These are phyloP conservation scores for Drosophila kanapiae DNA, from an alignment of 1,140 invertebrate species.

Conservation along the genomic window DNA sequence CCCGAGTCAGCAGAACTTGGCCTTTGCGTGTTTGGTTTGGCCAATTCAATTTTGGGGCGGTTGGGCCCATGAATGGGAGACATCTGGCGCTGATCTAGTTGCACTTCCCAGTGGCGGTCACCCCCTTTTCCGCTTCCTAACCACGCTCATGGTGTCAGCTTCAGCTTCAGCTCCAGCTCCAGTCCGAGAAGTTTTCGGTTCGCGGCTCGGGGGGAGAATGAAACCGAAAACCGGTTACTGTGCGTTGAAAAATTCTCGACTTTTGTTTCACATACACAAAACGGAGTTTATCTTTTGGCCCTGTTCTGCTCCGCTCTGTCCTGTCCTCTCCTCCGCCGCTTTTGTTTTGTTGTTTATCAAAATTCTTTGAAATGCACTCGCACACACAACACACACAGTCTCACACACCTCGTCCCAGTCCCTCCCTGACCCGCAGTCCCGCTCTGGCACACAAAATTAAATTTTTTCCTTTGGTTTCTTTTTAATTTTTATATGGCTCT, in stretches of 20 bases:
- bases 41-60: conserved; percentile 62
- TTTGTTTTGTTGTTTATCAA: conserved; percentile 71
- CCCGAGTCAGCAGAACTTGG: conserved; percentile 44
- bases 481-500: conserved; percentile 76
- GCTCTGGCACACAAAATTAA: conserved; percentile 68
- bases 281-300: conserved; percentile 72
- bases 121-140: conserved; percentile 2
- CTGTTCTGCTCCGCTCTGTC: conserved; percentile 42
- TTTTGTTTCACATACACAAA: conserved; percentile 78
- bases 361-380: conserved; percentile 82
- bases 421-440: conserved; percentile 2
- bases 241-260: conserved; percentile 74
- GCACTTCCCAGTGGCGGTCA: conserved; percentile 9
- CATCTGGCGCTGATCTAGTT: conserved; percentile 47
- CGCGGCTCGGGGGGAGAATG: conserved; percentile 24
- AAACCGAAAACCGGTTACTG: conserved; percentile 72
- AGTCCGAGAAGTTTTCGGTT: conserved; percentile 34
- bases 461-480: conserved; percentile 60
- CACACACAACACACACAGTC: conserved; percentile 29
- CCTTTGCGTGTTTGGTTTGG: conserved; percentile 71
- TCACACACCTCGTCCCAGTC: conserved; percentile 4
- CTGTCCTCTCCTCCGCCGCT: conserved; percentile 10
- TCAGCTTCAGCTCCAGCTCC: conserved; percentile 11
- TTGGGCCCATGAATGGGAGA: conserved; percentile 62
- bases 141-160: conserved; percentile 46